A percentile compares a stretch with the other conserved stretches of the same genome.
phyloP scores from a whole-genome alignment of 2,797 vertebrate genomes.

The Acanthiza pusilla region DNA sequence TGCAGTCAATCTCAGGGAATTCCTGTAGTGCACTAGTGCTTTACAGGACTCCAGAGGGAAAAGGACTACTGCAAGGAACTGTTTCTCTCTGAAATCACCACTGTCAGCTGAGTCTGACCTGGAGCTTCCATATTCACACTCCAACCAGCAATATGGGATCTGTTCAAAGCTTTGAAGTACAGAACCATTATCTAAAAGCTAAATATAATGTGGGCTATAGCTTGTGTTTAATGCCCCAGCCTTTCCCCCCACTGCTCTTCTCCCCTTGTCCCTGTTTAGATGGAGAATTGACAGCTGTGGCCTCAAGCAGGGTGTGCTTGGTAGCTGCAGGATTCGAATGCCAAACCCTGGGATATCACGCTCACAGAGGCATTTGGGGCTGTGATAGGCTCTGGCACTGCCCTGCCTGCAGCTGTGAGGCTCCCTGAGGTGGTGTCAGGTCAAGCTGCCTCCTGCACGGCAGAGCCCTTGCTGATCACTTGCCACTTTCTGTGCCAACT shows the following conservation, averaged over 20 bases:
- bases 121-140: background rate
- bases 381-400: slow-evolving; percentile 33
- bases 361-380: slow-evolving; percentile 51
- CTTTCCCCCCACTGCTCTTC: background rate
- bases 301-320: slow-evolving; percentile 64
- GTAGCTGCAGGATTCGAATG: slow-evolving; percentile 62
- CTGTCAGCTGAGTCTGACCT: background rate
- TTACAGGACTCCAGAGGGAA: background rate
- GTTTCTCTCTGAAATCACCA: background rate
- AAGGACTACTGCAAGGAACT: background rate
- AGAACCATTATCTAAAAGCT: background rate
- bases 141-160: background rate
- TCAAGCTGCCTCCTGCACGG: slow-evolving; percentile 19
- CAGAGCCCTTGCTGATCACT: background rate
- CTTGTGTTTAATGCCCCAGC: background rate
- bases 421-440: slow-evolving; percentile 46
- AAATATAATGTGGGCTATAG: background rate
- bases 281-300: slow-evolving; percentile 69
- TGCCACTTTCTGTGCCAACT: background rate
- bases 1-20: background rate
- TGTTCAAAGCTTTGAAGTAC: background rate
- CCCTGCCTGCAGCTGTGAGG: slow-evolving; percentile 56
- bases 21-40: background rate
- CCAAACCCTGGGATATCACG: slow-evolving; percentile 59
- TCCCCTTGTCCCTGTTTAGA: slow-evolving; percentile 23